Evolutionary conservation across 1,140 invertebrate genomes (phyloP).

Genomic region (Chironomus striatipennis): DNA sequence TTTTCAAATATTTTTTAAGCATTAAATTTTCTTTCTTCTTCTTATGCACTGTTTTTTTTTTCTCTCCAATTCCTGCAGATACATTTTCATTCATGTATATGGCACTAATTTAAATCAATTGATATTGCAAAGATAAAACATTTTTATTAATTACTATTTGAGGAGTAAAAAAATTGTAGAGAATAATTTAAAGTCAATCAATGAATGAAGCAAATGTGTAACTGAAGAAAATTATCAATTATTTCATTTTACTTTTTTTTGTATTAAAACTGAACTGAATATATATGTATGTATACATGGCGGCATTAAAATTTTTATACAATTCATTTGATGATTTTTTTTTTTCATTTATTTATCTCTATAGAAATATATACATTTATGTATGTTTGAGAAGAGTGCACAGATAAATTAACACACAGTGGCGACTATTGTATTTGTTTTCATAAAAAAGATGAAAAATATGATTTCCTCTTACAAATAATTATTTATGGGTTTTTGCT

Average conservation of each 20-base stretch:
- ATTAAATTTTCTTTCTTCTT: too few species aligned
- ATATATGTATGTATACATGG: background rate
- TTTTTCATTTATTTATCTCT: too few species aligned
- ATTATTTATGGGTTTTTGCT: background rate
- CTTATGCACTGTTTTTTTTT: too few species aligned
- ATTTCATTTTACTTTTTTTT: background rate
- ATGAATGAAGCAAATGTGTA: background rate
- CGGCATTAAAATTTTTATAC: background rate
- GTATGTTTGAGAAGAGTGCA: background rate
- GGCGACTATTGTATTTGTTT: background rate
- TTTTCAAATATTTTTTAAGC: too few species aligned
- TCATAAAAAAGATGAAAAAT: background rate
- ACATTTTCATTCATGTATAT: background rate
- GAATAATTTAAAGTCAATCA: slow-evolving; percentile 25
- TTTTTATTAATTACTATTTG: too few species aligned
- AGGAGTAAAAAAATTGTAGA: too few species aligned
- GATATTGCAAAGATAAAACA: slow-evolving; percentile 25
- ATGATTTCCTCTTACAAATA: background rate
- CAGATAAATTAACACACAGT: background rate
- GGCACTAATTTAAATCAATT: background rate
- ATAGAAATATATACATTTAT: background rate
- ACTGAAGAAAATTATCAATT: background rate
- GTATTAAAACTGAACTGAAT: background rate
- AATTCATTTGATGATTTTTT: too few species aligned
- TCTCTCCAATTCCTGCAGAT: too few species aligned